Evolutionary conservation across 2,888 invertebrate species (phyloP).

Genomic region (Drosophila ustulata): DNA sequence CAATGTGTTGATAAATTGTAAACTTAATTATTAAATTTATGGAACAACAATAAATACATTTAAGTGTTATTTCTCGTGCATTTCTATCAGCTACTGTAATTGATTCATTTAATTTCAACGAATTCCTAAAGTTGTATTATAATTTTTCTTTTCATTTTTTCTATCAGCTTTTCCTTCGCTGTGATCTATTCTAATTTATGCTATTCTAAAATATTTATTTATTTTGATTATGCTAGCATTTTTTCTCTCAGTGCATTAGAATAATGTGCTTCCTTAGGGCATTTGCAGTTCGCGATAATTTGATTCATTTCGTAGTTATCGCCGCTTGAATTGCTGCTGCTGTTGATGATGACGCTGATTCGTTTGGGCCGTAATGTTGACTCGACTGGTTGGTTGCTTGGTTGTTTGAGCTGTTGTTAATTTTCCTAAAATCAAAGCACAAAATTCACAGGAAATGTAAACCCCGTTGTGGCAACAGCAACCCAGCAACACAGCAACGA

Average conservation of each 20-base stretch:
- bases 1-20: too few relatives aligned
- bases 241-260: not conserved
- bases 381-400: slow-evolving; percentile 65
- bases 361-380: slow-evolving; percentile 79
- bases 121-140: too few relatives aligned
- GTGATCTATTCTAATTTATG: too few relatives aligned
- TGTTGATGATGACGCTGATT: slow-evolving; percentile 74
- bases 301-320: slow-evolving; percentile 26
- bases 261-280: slow-evolving; percentile 14
- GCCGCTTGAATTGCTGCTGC: slow-evolving; percentile 44
- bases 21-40: too few relatives aligned
- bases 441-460: slow-evolving; percentile 81
- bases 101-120: too few relatives aligned
- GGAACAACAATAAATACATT: too few relatives aligned
- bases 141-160: too few relatives aligned
- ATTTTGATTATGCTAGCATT: not conserved
- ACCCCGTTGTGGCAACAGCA: slow-evolving; percentile 60
- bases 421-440: slow-evolving; percentile 80
- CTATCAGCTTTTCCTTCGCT: too few relatives aligned
- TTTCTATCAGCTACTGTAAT: too few relatives aligned
- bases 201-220: too few relatives aligned
- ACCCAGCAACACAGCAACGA: slow-evolving; percentile 17
- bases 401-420: slow-evolving; percentile 79
- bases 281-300: slow-evolving; percentile 30
- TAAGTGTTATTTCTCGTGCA: too few relatives aligned